Base-by-base conservation (phyloP, 2,797 vertebrate genomes). In the Pteronotus mesoamericanus region DNA sequence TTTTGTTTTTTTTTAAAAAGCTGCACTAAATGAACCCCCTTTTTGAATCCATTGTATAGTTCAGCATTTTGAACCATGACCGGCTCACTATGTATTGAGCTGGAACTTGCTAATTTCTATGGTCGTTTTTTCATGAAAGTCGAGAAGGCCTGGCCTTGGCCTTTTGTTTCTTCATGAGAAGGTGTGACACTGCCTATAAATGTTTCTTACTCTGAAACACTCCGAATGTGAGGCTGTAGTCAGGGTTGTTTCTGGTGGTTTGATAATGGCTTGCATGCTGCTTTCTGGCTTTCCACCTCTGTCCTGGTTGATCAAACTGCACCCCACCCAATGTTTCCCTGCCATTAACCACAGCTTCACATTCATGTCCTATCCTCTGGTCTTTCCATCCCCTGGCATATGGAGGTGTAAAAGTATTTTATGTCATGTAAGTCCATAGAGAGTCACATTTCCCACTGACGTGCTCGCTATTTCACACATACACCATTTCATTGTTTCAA, bases 221-320 rank as follows among this genome's bases (percentile, higher is more conserved):
- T 99, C 98, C 94, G 99, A 99, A 99, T 98, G 99, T 99, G 99
- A 99, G 99, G 99, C 99, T 99, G 99, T 99, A 99, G 99, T 99
- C 99, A 99, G 99, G 99, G 99, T 99, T 99, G 99, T 99, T 99
- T 99, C 99, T 99, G 99, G 99, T 99, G 99, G 99, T 99, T 99
- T 99, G 99, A 99, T 99, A 98, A 99, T 95, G 97, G 99, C 99
- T 99, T 99, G 99, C 99, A 99, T 98, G 99, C 99, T 99, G 98
- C 99, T 98, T 98, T 98, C 94, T 92, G 96, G 77, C 97, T 98
- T 92, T 95, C 95, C 97, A 97, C 98, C 97, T 97, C 97, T 92
- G 96, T 97, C 96, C 97, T 95, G 94, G 94, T 96, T 97, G 91
- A 98, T 89, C 87, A 98, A 95, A 97, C 75, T 95, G 32, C 77